A percentile compares a stretch with the other conserved stretches of the same genome.
phyloP scores from a whole-genome alignment of 2,888 invertebrate genomes.

The Dryocosmus kuriphilus region DNA sequence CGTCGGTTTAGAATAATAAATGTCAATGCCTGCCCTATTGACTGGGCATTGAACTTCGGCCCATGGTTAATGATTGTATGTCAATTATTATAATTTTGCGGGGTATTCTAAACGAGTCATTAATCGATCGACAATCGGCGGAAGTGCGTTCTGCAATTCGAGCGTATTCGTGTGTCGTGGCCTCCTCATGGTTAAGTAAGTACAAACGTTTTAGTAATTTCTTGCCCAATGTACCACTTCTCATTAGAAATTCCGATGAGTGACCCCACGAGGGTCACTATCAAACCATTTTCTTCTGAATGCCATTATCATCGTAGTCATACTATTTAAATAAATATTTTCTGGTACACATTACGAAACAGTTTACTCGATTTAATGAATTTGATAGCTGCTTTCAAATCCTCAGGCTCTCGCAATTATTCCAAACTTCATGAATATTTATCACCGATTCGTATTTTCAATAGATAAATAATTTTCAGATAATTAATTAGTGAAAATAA shows the following conservation, averaged over 20 bases:
- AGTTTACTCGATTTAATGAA: constrained; percentile 34
- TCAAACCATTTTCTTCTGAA: constrained; percentile 55
- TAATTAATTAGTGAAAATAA: constrained; percentile 23
- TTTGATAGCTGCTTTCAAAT: constrained; percentile 17
- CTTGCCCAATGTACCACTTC: constrained; percentile 37
- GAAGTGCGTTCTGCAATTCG: constrained; percentile 61
- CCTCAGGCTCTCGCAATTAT: constrained; percentile 20
- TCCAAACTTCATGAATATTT: constrained; percentile 19
- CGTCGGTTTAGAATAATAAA: constrained; percentile 47
- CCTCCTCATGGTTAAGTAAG: constrained; percentile 56
- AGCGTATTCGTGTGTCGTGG: constrained; percentile 52
- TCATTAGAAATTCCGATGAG: constrained; percentile 58
- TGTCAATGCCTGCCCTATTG: constrained; percentile 65
- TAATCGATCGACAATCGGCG: constrained; percentile 73
- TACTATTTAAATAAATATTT: constrained; percentile 32
- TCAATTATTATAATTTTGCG: constrained; percentile 70
- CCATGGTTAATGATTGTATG: constrained; percentile 71
- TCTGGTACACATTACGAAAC: constrained; percentile 36
- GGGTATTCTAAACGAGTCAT: constrained; percentile 69
- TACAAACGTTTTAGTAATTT: constrained; percentile 42
- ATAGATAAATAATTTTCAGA: constrained; percentile 19
- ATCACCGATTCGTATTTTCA: constrained; percentile 17
- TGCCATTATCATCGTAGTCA: constrained; percentile 51
- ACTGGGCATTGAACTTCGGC: constrained; percentile 67
- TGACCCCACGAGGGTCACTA: constrained; percentile 59